phyloP scores from a whole-genome alignment of 2,113 vertebrate species.

The Cathartes aura region DNA sequence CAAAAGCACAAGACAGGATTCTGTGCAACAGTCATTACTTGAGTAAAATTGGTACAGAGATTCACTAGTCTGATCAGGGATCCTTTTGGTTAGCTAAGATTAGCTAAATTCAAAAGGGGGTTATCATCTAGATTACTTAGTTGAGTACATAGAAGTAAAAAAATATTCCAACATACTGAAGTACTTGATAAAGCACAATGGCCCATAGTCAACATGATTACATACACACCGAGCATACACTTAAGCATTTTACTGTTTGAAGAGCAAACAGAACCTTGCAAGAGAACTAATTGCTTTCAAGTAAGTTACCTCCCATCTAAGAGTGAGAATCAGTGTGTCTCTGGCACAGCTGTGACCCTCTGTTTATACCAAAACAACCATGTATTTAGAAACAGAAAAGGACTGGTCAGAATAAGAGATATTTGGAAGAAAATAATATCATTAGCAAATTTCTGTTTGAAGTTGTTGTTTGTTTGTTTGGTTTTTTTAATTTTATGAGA shows the following conservation, averaged over 20 bases:
- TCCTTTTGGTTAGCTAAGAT: background rate
- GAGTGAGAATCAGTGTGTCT: background rate
- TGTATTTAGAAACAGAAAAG: background rate
- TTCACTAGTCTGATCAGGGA: background rate
- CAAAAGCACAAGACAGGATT: background rate
- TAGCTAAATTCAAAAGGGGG: background rate
- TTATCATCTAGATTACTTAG: background rate
- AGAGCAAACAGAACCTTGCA: background rate
- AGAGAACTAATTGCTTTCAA: background rate
- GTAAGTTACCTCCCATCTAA: background rate
- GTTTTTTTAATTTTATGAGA: background rate
- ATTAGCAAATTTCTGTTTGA: background rate
- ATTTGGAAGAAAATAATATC: background rate
- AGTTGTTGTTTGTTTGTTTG: background rate
- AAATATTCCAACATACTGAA: background rate
- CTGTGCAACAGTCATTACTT: background rate
- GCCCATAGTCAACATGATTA: background rate
- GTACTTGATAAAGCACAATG: background rate
- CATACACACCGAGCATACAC: accelerated
- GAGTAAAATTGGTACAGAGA: background rate
- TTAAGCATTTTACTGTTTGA: background rate
- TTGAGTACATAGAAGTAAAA: background rate
- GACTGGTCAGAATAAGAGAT: background rate
- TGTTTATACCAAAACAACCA: background rate
- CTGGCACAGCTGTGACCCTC: background rate